Evolutionary conservation across 2,797 vertebrate genomes (phyloP).

Genomic region (Onychomys leucogaster): DNA sequence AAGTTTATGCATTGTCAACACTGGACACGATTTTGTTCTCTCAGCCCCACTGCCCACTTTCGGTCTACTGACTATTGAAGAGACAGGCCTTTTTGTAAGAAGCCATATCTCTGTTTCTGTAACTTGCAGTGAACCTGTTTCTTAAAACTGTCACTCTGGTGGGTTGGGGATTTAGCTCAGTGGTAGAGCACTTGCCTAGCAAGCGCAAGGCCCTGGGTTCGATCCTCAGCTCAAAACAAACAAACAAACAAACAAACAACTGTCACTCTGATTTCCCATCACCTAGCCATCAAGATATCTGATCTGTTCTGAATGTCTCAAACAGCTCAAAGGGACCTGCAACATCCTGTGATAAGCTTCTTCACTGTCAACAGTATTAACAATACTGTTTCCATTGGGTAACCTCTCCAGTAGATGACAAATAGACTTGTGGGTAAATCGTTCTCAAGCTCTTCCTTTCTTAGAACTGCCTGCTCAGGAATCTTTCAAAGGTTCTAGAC

Average conservation of each 20-base stretch:
- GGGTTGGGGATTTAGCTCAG: no score
- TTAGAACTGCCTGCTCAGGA: conserved; percentile 24
- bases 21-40: not conserved
- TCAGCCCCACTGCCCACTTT: not conserved
- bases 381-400: not conserved
- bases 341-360: not conserved
- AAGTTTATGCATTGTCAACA: conserved; percentile 1
- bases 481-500: conserved; percentile 33
- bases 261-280: conserved; percentile 32
- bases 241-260: no score
- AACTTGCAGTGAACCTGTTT: conserved; percentile 1
- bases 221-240: no score
- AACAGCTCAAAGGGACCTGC: not conserved
- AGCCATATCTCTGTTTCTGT: not conserved
- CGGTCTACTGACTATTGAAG: conserved; percentile 8
- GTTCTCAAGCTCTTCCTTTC: conserved; percentile 17
- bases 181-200: no score
- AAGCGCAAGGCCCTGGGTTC: no score
- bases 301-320: conserved; percentile 27
- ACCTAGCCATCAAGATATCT: not conserved
- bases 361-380: not conserved
- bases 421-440: not conserved
- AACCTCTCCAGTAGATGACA: not conserved
- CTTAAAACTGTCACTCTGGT: not conserved
- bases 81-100: not conserved